phyloP scores from a whole-genome alignment of 2,113 vertebrate species.

The Melanerpes formicivorus region DNA sequence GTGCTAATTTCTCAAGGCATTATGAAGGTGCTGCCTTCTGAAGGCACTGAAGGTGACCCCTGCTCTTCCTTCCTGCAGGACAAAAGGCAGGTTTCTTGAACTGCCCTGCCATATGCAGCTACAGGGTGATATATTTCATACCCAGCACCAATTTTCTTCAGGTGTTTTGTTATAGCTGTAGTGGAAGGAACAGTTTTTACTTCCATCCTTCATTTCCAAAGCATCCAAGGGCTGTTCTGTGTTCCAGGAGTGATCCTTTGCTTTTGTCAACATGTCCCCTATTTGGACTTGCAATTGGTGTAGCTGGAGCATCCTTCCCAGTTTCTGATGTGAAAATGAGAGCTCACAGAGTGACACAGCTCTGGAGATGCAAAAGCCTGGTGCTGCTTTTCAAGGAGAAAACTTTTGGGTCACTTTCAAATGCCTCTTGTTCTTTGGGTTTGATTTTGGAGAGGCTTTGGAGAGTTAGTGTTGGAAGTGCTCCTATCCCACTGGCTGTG shows the following conservation, averaged over 20 bases:
- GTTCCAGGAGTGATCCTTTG: not conserved
- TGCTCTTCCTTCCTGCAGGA: not conserved
- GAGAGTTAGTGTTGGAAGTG: not conserved
- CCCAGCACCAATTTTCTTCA: not conserved
- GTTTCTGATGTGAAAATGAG: not conserved
- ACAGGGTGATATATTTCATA: not conserved
- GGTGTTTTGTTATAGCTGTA: not conserved
- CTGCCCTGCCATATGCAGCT: not conserved
- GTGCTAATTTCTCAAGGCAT: no score
- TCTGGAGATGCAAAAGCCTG: not conserved
- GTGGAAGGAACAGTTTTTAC: not conserved
- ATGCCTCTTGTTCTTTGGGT: not conserved
- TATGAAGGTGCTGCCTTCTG: not conserved
- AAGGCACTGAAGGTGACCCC: not conserved
- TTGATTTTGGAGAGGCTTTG: not conserved
- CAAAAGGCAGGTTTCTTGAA: not conserved
- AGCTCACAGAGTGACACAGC: not conserved
- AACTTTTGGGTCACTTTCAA: not conserved
- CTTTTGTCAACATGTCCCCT: not conserved
- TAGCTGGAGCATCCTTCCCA: not conserved
- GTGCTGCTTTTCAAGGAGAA: not conserved
- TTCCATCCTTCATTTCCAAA: not conserved
- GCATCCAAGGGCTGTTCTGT: not conserved
- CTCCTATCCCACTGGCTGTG: not conserved
- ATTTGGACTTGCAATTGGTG: not conserved